Evolutionary conservation across 2,888 invertebrate species (phyloP), one percentile per base, ranked within the genome.

Genomic region (Epistrophella euchroma): DNA sequence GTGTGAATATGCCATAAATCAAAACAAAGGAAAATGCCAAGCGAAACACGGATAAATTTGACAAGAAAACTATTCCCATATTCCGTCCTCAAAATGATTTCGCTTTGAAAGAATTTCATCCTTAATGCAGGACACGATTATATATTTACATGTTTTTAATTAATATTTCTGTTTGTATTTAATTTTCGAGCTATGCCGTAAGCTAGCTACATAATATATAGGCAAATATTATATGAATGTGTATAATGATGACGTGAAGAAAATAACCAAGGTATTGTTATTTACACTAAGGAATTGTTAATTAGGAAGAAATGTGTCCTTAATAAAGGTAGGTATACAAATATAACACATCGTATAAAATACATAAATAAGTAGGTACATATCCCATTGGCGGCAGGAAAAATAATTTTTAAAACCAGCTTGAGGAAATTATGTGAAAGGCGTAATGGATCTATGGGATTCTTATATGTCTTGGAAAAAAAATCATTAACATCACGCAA

Each of bases 11-110:
- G 64, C 68, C 68, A 81, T 85, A 77, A 85, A 85, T 85, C 85
- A 85, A 25, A 40, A 62, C 35, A 77, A 60, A 73, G 73, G 72
- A 77, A 81, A 76, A 81, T 81, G 52, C 76, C 81, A 85, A 85
- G 19, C 68, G 62, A 81, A 85, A 85, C 85, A 81, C 85, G 76
- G 81, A 81, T 81, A 85, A 85, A 81, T 76, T 85, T 85, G 85
- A 85, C 85, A 85, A 73, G 50, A 77, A 85, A 85, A 85, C 85
- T 85, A 85, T 85, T 85, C 70, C 68, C 73, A 77, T 81, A 85
- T 81, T 70, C 35, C 32, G n/a, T 58, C 22, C 37, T 15, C 17
- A 72, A 76, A 80, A 68, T 75, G 72, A 85, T 80, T 85, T 73
- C 4, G 60, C 71, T 84, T 68, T 60, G 60, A 19, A 68, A 80